A percentile compares a stretch with the other conserved stretches of the same genome.
These are phyloP conservation scores for Dufourea novaeangliae DNA, from an alignment of 1,140 invertebrate genomes.

Conservation along the genomic window DNA sequence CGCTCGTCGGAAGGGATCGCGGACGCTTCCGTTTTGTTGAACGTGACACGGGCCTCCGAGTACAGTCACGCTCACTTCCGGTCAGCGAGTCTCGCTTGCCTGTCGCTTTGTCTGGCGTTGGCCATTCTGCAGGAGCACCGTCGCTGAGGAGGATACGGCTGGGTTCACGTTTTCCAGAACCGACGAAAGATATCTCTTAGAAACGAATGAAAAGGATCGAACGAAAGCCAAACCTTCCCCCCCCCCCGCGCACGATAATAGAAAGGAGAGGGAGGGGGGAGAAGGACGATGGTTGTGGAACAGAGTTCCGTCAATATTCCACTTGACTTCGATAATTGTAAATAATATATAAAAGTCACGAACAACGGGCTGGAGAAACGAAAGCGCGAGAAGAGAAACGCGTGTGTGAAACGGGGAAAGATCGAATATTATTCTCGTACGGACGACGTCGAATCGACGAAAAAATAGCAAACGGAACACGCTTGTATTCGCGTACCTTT, in stretches of 20 bases:
- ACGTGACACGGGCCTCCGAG: conserved; percentile 82
- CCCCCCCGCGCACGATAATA: background rate
- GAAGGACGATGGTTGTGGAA: too few relatives aligned
- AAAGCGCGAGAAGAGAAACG: too few relatives aligned
- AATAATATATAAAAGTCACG: conserved; percentile 18
- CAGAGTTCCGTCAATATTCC: conserved; percentile 27
- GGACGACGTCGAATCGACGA: conserved; percentile 12
- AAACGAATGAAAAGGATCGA: conserved; percentile 9
- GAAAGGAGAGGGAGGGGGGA: background rate
- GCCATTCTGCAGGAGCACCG: conserved; percentile 66
- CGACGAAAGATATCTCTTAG: background rate
- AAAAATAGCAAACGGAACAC: conserved; percentile 10
- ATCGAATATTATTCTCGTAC: background rate
- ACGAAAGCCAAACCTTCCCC: background rate
- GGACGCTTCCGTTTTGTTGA: conserved; percentile 82
- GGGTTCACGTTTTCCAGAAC: background rate
- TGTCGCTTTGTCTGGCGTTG: conserved; percentile 71
- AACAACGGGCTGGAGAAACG: background rate
- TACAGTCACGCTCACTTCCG: conserved; percentile 75
- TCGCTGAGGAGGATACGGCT: conserved; percentile 57
- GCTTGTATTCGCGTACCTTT: too few relatives aligned
- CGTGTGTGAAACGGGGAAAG: background rate
- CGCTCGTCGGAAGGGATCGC: conserved; percentile 82
- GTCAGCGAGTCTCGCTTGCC: conserved; percentile 67
- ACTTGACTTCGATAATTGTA: conserved; percentile 22